These are phyloP conservation scores for Sipha maydis DNA, from an alignment of 2,888 invertebrate species.

Conservation along the genomic window DNA sequence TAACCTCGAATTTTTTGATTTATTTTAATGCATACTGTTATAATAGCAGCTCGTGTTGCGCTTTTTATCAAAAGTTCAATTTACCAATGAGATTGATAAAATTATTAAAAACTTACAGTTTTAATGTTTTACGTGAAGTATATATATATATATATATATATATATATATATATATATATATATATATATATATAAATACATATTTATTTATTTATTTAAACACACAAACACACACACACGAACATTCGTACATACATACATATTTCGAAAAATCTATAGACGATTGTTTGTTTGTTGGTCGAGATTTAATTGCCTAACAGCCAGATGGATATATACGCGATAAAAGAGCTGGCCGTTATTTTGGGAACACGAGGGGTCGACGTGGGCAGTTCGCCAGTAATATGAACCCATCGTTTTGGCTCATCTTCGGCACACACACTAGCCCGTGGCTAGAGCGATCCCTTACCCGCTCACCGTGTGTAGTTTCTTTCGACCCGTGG, in stretches of 20 bases:
- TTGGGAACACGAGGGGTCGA: slow-evolving; percentile 55
- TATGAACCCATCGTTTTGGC: slow-evolving; percentile 60
- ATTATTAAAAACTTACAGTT: no score
- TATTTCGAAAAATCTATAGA: background rate
- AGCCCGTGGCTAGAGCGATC: background rate
- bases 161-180: background rate
- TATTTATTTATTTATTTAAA: background rate
- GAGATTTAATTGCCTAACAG: slow-evolving; percentile 49
- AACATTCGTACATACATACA: background rate
- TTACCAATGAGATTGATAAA: no score
- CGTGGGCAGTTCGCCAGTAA: slow-evolving; percentile 59
- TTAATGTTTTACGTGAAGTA: no score
- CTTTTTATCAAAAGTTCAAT: no score
- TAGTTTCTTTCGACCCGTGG: background rate
- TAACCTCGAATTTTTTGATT: no score
- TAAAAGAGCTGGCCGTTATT: slow-evolving; percentile 60
- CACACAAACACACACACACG: background rate
- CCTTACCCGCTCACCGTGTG: background rate
- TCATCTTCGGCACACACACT: slow-evolving; percentile 36
- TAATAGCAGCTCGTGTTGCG: no score
- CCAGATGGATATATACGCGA: slow-evolving; percentile 39
- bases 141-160: background rate
- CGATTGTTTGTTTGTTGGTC: slow-evolving; percentile 54
- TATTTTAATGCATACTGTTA: no score
- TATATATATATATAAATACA: background rate